Base-by-base conservation (phyloP, 2,888 invertebrate genomes). In the Drepanosiphum platanoidis region DNA sequence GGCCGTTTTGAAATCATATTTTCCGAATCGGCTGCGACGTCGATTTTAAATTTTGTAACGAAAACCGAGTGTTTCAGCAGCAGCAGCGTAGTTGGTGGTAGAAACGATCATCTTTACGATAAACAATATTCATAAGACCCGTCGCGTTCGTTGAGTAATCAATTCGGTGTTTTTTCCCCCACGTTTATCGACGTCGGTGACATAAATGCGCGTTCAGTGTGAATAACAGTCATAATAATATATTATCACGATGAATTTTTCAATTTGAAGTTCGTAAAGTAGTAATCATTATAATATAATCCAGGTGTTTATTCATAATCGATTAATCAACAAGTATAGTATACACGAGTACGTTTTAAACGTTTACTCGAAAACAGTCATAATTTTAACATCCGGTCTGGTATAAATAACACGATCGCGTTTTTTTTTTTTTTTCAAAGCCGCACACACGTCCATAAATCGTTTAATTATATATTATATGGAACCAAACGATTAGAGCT, bases 391-490 rank as follows among this genome's bases (percentile, higher is more conserved):
- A 27, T 61, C 34, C 58, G 15, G 1, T 8, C 58, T 75, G n/a
- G n/a, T n/a, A n/a, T 75, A 15, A 58, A 34, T 36, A 52, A n/a
- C n/a, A n/a, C n/a, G n/a, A n/a, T n/a, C 30, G 22, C 36, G 27
- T 46, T 42, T 30, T 4, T 27, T 32, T 42, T 72, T 30, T 42
- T 34, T 58, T 34, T 75, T 75, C 32, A 7, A 30, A 58, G n/a
- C 18, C 8, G 1, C 9, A 1, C 0, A 1, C 9, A 1, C 0
- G 3, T 27, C 1, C 8, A 36, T 22, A 13, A n/a, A 58, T 27
- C 36, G 7, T 36, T 75, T 36, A n/a, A 61, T 34, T 36, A 34
- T 34, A 52, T 11, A 61, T 34, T 36, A 34, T 34, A 52, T 11
- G 27, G 75, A 8, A n/a, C 58, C 58, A 34, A 18, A 75, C 27